Evolutionary conservation across 2,888 invertebrate genomes (phyloP).

Genomic region (Auanema freiburgensis): DNA sequence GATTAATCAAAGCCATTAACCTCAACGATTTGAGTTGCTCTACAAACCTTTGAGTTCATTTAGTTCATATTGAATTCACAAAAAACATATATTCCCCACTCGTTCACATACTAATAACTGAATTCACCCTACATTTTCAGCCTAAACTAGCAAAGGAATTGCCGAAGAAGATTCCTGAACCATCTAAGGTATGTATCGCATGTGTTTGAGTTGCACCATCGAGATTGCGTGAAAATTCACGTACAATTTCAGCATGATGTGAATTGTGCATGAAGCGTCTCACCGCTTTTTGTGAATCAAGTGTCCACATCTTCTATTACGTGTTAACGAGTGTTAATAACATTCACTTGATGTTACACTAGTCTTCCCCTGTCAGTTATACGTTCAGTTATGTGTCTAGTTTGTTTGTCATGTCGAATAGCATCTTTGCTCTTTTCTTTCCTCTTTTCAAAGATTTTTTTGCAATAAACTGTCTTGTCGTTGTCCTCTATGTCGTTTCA

Average conservation of each 20-base stretch:
- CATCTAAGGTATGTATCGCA: conserved; percentile 14
- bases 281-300: conserved; percentile 5
- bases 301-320: background rate
- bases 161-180: conserved; percentile 22
- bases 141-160: conserved; percentile 32
- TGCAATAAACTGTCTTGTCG: no score
- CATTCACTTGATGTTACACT: conserved; percentile 2
- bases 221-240: background rate
- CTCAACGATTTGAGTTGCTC: background rate
- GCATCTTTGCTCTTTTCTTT: no score
- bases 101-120: background rate
- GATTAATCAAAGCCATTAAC: no score
- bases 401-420: no score
- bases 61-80: conserved; percentile 2
- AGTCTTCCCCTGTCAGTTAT: background rate
- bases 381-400: conserved; percentile 1
- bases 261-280: conserved; percentile 11
- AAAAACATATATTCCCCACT: background rate
- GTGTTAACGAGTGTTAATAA: conserved; percentile 4
- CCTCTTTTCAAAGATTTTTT: no score
- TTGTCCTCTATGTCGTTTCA: no score
- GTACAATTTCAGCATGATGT: conserved; percentile 16
- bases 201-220: conserved; percentile 11
- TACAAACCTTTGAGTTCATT: conserved; percentile 7
- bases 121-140: conserved; percentile 18